Conservation (phyloP, 2,888 invertebrate species). For the Drosophila formosana region DNA sequence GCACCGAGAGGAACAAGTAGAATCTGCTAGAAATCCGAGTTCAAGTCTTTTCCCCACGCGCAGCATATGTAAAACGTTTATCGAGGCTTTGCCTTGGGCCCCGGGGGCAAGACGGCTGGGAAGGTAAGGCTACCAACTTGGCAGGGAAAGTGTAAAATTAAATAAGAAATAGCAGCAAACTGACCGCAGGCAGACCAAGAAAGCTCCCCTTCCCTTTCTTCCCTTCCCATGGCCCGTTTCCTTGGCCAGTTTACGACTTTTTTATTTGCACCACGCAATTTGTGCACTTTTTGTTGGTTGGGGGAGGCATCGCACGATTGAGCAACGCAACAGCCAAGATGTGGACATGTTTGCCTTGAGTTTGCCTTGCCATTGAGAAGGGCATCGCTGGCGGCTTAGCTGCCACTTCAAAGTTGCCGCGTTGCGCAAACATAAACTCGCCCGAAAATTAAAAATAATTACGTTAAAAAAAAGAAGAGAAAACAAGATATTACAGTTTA, state of each 20-base stretch:
- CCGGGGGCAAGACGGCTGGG: background rate
- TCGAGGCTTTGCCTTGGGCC: constrained; percentile 21
- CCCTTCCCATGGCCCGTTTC: background rate
- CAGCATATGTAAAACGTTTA: constrained; percentile 58
- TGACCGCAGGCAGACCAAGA: constrained; percentile 61
- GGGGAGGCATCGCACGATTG: constrained; percentile 34
- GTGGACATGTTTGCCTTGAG: constrained; percentile 13
- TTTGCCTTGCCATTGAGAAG: background rate
- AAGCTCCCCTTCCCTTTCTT: background rate
- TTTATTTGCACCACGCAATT: constrained; percentile 66
- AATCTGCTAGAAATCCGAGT: constrained; percentile 7
- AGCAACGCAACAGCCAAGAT: constrained; percentile 43
- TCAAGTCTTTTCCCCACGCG: constrained; percentile 2
- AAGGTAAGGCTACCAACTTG: constrained; percentile 2
- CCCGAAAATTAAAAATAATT: constrained; percentile 72
- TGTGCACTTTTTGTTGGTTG: constrained; percentile 15
- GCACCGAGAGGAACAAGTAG: background rate
- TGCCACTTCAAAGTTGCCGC: constrained; percentile 60
- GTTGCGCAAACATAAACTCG: constrained; percentile 40
- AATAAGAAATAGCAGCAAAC: constrained; percentile 73
- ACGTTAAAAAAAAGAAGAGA: constrained; percentile 35
- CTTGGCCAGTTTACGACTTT: constrained; percentile 58
- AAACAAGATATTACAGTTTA: constrained; percentile 27
- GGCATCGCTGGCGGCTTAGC: constrained; percentile 35
- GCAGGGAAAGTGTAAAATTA: constrained; percentile 68